These are phyloP conservation scores for Eupelmus urozonus DNA, from an alignment of 2,888 invertebrate species.

Conservation along the genomic window DNA sequence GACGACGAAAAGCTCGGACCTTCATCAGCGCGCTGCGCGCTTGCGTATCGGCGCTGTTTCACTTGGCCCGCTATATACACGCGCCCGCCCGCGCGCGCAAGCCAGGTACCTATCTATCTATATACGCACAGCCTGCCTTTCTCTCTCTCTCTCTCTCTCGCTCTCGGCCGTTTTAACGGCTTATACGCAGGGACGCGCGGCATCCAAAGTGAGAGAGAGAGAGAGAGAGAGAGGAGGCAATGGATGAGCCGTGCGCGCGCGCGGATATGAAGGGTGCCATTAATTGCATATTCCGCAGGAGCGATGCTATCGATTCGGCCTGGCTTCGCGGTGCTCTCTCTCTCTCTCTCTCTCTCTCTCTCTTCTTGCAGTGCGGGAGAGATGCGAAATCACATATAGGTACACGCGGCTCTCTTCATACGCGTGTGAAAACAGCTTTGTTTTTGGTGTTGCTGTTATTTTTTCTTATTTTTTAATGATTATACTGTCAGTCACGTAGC, in stretches of 20 bases:
- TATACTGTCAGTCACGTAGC: no score
- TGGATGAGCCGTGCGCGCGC: slow-evolving; percentile 41
- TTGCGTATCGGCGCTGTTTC: slow-evolving; percentile 49
- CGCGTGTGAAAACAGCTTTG: no score
- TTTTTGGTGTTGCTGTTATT: no score
- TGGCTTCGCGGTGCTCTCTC: slow-evolving; percentile 42
- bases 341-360: slow-evolving; percentile 29
- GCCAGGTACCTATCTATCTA: slow-evolving; percentile 2
- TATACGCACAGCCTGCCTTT: background rate
- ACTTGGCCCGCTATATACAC: slow-evolving; percentile 29
- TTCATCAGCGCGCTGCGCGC: slow-evolving; percentile 28
- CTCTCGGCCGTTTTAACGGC: slow-evolving; percentile 51
- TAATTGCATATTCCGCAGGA: slow-evolving; percentile 61
- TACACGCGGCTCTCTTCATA: no score
- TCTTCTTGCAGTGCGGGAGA: no score
- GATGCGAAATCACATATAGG: no score
- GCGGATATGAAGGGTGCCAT: slow-evolving; percentile 59
- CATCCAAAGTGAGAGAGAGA: slow-evolving; percentile 25
- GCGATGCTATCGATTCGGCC: slow-evolving; percentile 61
- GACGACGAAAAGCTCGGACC: slow-evolving; percentile 51
- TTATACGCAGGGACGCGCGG: slow-evolving; percentile 19
- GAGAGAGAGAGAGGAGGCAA: slow-evolving; percentile 42
- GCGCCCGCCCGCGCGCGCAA: no score
- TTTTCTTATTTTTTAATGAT: no score
- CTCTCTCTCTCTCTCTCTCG: background rate